These are phyloP conservation scores for Apodemus sylvaticus DNA, from an alignment of 2,113 vertebrate genomes.

Conservation along the genomic window DNA sequence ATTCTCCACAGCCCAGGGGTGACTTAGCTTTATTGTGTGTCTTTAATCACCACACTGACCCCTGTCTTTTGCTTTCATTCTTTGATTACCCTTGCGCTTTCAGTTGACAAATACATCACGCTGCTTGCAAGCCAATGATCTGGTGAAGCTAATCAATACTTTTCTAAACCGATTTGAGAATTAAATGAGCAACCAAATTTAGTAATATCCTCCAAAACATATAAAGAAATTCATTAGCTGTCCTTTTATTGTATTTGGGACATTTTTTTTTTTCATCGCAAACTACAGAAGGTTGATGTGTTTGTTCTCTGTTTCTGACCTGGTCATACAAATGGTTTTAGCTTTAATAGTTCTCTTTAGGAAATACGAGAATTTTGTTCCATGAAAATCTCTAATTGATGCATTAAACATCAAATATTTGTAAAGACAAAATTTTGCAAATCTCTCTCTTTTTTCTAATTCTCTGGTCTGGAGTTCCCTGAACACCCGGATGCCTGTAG, in stretches of 20 bases:
- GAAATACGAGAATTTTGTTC: neutral
- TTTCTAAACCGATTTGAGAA: neutral
- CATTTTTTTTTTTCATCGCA: neutral
- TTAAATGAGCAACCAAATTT: neutral
- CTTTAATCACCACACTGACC: neutral
- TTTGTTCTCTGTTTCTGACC: slow-evolving; percentile 11
- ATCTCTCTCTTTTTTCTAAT: neutral
- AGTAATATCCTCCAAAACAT: slow-evolving; percentile 28
- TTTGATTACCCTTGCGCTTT: neutral
- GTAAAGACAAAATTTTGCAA: slow-evolving; percentile 37
- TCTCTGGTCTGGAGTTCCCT: slow-evolving; percentile 39
- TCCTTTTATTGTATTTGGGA: slow-evolving; percentile 16
- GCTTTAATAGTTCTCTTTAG: slow-evolving; percentile 37
- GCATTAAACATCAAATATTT: neutral
- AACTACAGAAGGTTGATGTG: slow-evolving; percentile 7
- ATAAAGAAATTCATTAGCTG: slow-evolving; percentile 9
- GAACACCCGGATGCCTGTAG: neutral
- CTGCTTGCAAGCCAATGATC: neutral
- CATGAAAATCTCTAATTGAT: neutral
- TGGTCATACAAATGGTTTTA: neutral
- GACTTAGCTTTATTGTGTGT: neutral
- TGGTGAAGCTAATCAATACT: neutral
- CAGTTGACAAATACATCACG: neutral
- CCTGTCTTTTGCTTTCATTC: neutral
- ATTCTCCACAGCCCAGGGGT: neutral